A percentile compares a stretch with the other conserved stretches of the same genome.
These are phyloP conservation scores for Polydesmus complanatus DNA, from an alignment of 2,888 invertebrate genomes.

Conservation along the genomic window DNA sequence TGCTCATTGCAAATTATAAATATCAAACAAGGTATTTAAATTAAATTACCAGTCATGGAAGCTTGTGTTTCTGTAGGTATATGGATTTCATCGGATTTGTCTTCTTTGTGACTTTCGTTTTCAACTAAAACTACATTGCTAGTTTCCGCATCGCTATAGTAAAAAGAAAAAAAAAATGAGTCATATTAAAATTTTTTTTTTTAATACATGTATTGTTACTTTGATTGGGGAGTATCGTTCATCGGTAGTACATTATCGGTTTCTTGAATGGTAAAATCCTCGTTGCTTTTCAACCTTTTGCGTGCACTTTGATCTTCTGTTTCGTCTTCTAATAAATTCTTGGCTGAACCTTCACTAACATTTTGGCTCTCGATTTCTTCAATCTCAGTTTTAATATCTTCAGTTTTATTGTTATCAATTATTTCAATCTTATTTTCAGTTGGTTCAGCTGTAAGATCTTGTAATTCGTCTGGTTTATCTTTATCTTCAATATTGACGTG, in stretches of 20 bases:
- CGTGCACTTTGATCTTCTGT: neutral
- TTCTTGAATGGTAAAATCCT: no score
- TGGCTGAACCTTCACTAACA: neutral
- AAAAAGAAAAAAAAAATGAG: no score
- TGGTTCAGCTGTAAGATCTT: no score
- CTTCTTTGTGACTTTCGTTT: neutral
- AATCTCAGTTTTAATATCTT: no score
- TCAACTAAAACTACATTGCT: neutral
- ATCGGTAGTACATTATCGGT: neutral
- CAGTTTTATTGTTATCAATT: no score
- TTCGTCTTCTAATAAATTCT: neutral
- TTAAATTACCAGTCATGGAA: neutral
- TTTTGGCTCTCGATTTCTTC: neutral
- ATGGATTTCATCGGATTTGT: neutral
- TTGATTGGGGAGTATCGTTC: neutral
- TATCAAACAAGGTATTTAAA: no score
- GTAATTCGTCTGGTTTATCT: no score
- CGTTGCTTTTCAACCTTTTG: neutral
- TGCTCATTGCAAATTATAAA: neutral
- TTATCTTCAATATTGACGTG: no score
- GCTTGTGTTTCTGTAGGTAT: neutral
- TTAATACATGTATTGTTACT: neutral
- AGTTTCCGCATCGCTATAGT: neutral
- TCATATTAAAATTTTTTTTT: no score
- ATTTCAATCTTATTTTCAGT: no score